Base-by-base conservation (phyloP, 2,888 invertebrate species). In the Acrobasis repandana region DNA sequence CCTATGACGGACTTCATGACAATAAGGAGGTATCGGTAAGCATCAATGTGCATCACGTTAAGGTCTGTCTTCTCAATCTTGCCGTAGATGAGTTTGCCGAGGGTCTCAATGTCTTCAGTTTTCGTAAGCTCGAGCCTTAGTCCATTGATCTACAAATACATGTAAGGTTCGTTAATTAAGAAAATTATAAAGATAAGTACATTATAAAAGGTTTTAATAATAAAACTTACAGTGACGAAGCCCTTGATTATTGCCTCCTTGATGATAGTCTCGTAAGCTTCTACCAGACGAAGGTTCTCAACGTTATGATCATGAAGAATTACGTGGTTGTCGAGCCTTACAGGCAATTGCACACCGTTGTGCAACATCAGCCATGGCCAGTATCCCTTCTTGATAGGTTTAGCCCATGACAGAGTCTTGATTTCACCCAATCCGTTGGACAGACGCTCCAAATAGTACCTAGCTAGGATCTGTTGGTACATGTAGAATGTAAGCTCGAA, bases 401-500 rank as follows among this genome's bases (percentile, higher is more conserved):
- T 85, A 68, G 88, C 64, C 85, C 86, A 93, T 33, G 91, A 85
- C 28, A 94, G 80, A n/a, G 90, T 83, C 47, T 76, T 77, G 50
- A 93, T 84, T 9, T 74, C 76, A 46, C 91, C 93, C 43, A 94
- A 70, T 46, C 88, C 91, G 62, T 93, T 92, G 5, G 93, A 90
- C 2, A 93, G 73, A 67, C 94, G 91, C 65, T 93, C 93, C 60
- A 93, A 68, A 70, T 93, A 89, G 76, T 93, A 93, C 64, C 94
- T 93, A 56, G 95, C 95, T 61, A 95, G 80, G 10, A 95, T 88
- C 79, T 95, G 95, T 75, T 95, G 95, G 81, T 94, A 94, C 73
- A 93, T 91, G 80, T 93, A 94, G 67, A 93, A 81, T 70, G 93
- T 94, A 5, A 93, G 78, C 76, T 94, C 94, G 59, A 92, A 93